Evolutionary conservation across 2,797 vertebrate genomes (phyloP).

Genomic region (Crax fasciolata): DNA sequence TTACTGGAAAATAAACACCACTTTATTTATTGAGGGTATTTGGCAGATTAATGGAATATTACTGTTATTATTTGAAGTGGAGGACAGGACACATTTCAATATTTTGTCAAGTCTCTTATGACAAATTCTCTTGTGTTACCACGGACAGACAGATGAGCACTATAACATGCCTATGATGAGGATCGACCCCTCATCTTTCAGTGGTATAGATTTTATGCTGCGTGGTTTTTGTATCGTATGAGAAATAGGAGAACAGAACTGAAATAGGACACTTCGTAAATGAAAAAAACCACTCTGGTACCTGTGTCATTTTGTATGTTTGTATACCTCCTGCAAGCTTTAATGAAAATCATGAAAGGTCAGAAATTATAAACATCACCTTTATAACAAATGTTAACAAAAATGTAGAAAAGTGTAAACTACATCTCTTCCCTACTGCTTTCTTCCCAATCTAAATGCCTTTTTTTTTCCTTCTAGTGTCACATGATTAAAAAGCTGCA

Average conservation of each 20-base stretch:
- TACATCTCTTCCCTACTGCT: background rate
- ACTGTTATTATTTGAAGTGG: background rate
- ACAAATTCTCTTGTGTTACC: background rate
- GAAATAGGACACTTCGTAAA: background rate
- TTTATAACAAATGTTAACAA: background rate
- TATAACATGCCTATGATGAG: background rate
- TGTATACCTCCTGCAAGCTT: background rate
- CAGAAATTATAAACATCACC: background rate
- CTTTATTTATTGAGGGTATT: background rate
- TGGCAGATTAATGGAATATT: background rate
- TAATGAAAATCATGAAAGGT: background rate
- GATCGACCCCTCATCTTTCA: background rate
- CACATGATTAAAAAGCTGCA: background rate
- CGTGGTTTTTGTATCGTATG: background rate
- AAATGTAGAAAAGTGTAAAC: background rate
- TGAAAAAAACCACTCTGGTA: background rate
- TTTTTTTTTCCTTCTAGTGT: background rate
- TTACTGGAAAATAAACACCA: background rate
- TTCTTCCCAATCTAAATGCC: background rate
- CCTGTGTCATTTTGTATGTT: fast-evolving
- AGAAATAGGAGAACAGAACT: background rate
- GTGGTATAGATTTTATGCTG: background rate
- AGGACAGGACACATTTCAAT: background rate
- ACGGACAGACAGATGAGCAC: background rate
- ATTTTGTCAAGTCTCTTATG: background rate